Percentiles rank a stretch among this genome's conserved stretches.
phyloP scores from a whole-genome alignment of 30 jellyfish, hydroid and myxozoan genomes.

The Pelagia noctiluca region DNA sequence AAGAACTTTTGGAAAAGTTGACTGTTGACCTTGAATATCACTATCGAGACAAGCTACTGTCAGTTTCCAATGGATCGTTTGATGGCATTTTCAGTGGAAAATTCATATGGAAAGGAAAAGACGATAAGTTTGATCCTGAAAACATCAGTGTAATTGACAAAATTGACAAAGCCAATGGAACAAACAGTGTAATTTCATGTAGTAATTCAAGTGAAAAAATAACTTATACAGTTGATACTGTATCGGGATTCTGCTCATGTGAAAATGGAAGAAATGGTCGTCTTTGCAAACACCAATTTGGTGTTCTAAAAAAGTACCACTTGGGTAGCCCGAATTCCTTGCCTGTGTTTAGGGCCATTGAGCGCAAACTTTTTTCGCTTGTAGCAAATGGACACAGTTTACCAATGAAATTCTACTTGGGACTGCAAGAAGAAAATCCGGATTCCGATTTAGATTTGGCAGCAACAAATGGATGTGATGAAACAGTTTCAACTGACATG shows the following conservation, averaged over 20 bases:
- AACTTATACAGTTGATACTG: not conserved
- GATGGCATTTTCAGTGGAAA: constrained; percentile 35
- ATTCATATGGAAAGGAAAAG: not conserved
- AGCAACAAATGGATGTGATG: no score
- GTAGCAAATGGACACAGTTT: constrained; percentile 21
- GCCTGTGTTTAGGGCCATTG: constrained; percentile 28
- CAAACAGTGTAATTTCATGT: not conserved
- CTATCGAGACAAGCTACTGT: constrained; percentile 10
- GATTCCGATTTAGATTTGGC: no score
- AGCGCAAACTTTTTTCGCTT: constrained; percentile 15
- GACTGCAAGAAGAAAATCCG: no score
- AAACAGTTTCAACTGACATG: no score
- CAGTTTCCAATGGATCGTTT: constrained; percentile 27
- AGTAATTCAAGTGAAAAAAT: not conserved
- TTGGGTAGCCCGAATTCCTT: constrained; percentile 5
- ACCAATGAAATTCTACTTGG: constrained; percentile 23
- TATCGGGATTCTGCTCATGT: constrained; percentile 12
- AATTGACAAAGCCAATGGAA: not conserved
- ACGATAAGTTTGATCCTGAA: not conserved
- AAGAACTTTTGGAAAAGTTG: no score
- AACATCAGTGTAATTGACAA: not conserved
- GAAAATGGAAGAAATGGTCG: constrained; percentile 27
- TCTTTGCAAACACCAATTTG: constrained; percentile 50
- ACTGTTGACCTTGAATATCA: constrained; percentile 16
- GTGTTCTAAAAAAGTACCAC: not conserved